Evolutionary conservation across 2,888 invertebrate species (phyloP).

Genomic region (Andricus quercusramuli): DNA sequence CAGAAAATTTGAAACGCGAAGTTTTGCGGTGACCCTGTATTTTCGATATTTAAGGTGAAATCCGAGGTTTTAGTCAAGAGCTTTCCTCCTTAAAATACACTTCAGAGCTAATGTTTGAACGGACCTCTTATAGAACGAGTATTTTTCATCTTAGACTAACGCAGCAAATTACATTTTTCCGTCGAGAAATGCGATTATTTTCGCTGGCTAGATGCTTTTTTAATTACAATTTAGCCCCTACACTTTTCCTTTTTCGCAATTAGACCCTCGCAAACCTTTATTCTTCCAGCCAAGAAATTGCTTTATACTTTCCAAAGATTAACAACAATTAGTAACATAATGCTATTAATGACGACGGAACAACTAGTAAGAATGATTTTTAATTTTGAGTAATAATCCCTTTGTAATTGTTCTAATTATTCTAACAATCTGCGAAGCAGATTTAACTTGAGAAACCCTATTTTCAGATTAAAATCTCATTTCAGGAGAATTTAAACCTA

Average conservation of each 20-base stretch:
- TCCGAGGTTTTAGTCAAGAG: neutral
- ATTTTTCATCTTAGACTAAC: slow-evolving; percentile 12
- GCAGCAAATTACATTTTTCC: slow-evolving; percentile 7
- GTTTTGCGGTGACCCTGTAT: too few relatives aligned
- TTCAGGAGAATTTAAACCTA: neutral
- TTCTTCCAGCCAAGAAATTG: neutral
- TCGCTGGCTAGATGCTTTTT: slow-evolving; percentile 6
- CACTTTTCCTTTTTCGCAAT: neutral
- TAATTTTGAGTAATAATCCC: neutral
- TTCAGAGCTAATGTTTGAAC: neutral
- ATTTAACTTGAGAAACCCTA: slow-evolving; percentile 29
- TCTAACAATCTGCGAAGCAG: slow-evolving; percentile 6
- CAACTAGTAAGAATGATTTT: neutral
- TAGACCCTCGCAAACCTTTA: neutral
- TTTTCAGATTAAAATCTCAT: slow-evolving; percentile 37
- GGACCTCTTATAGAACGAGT: neutral
- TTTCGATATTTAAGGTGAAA: too few relatives aligned
- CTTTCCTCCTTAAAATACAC: neutral
- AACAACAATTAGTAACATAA: neutral
- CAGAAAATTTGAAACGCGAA: too few relatives aligned
- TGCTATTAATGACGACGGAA: neutral
- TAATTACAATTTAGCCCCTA: slow-evolving; percentile 9
- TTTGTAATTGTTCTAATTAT: neutral
- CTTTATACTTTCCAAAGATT: neutral
- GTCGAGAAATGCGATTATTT: slow-evolving; percentile 6